These are phyloP conservation scores for Scaptomyza hsui DNA, from an alignment of 1,140 invertebrate genomes.

Conservation along the genomic window DNA sequence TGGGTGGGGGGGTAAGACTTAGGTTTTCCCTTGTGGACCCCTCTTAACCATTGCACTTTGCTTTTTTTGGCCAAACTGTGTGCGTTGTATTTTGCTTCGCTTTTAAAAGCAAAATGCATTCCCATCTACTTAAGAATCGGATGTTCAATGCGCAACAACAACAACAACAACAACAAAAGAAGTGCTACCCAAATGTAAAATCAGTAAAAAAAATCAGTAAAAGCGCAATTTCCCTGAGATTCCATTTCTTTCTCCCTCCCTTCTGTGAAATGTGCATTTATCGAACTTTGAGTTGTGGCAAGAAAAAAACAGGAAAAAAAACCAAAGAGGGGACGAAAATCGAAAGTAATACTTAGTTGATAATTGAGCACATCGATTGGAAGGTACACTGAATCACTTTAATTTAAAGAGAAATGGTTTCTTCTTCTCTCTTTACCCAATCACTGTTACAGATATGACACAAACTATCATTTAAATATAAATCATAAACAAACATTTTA, in stretches of 20 bases:
- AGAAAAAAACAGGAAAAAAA: neutral
- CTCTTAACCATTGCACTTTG: constrained; percentile 27
- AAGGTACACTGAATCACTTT: neutral
- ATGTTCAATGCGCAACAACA: constrained; percentile 60
- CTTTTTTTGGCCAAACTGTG: constrained; percentile 19
- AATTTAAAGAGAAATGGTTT: too few relatives aligned
- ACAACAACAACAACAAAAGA: constrained; percentile 6
- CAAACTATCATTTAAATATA: too few relatives aligned
- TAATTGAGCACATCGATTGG: constrained; percentile 6
- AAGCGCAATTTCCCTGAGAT: constrained; percentile 72
- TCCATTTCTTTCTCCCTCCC: constrained; percentile 1
- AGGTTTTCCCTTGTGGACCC: neutral
- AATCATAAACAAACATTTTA: too few relatives aligned
- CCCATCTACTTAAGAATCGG: constrained; percentile 53
- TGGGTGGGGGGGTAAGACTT: too few relatives aligned
- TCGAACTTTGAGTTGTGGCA: constrained; percentile 2
- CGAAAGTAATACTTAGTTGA: neutral
- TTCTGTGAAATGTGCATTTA: neutral
- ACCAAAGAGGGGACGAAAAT: neutral
- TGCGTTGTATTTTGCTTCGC: constrained; percentile 55
- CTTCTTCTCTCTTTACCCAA: too few relatives aligned
- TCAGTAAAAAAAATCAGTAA: constrained; percentile 48
- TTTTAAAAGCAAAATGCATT: constrained; percentile 56
- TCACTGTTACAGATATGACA: too few relatives aligned
- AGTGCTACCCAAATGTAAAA: constrained; percentile 15